Base-by-base conservation (phyloP, 2,888 invertebrate genomes). In the Patella pellucida region DNA sequence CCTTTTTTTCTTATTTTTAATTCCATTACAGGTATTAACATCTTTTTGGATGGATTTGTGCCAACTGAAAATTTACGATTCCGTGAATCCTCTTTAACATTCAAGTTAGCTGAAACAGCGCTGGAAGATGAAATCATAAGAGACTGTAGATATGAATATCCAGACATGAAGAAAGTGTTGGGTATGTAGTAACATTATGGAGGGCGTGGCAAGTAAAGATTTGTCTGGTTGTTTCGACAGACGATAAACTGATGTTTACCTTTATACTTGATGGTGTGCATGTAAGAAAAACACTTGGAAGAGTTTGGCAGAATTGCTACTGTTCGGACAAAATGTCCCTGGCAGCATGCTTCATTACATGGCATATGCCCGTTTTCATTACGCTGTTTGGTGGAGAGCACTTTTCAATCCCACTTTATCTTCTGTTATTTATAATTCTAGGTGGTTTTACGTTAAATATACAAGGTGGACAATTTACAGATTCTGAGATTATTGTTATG, bases 11-110 rank as follows among this genome's bases (percentile, higher is more conserved):
- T 41, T 41, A 41, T 9, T 41, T 41, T 41, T 41, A 41, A 41
- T 41, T 41, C 7, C 9, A 41, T 41, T 41, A 7, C 81, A 95
- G 95, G 95, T 87, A 99, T 99, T 89, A 99, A 99, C 91, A 99
- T 99, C 89, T 99, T 99, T 93, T 93, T 99, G 88, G 99, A 99
- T 91, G 99, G 99, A 71, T 99, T 98, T 92, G 98, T 99, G 31
- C 99, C 99, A 27, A 99, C 99, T 19, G 99, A 99, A 92, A 99
- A 99, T 92, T 94, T 99, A 92, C 94, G 99, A 89, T 99, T 99
- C 93, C 94, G 99, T 78, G 98, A 99, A 84, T 96, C 97, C 90
- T 97, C 98, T 1, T 92, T 99, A 71, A 96, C 98, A 16, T 99
- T 99, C 92, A 99, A 99, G 93, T 99, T 99, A 1, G 96, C 99